Base-by-base conservation (phyloP, 1,140 invertebrate genomes). In the Drosophila takahashii region DNA sequence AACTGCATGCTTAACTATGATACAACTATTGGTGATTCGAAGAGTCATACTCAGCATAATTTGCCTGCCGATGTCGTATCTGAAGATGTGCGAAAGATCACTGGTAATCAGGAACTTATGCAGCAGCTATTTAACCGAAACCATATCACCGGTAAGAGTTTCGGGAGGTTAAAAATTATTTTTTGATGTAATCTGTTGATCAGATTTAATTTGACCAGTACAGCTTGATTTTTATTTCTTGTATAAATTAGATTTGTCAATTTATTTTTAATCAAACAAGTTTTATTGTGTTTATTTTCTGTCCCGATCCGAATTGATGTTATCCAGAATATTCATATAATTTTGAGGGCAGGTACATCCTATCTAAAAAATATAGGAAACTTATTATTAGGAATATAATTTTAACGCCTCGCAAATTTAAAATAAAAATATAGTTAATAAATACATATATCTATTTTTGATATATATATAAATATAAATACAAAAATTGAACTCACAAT, bases 141-240 rank as follows among this genome's bases (percentile, higher is more conserved):
- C 73, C 89, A 92, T 64, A 85, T 92, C 59, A 91, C 89, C 56
- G 90, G 90, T 92, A 89, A 92, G 90, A 89, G 61, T 77, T 60
- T 65, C 79, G 70, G 56, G 29, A 52, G 39, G 39, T 61, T 15
- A 18, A 37, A 62, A 56, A n/a, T 16, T 27, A 7, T 2, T 41
- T 15, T 18, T 65, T 10, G 10, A 37, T 39, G n/a, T 39, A 32
- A 64, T 42, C 44, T 65, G 34, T 67, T 65, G 62, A 64, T 64
- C 62, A 34, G 34, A 67, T 50, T 39, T n/a, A 27, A 15, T 18
- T 29, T 16, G 34, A 32, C 11, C 15, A 44, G 7, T 41, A 34
- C 15, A 52, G 4, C 32, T 36, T 57, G 37, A 11, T 65, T 51
- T 37, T 54, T 13, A 61, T 44, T 45, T 52, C 16, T 51, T 15